Conservation (phyloP, 2,113 vertebrate genomes). For the Tylochromis polylepis region DNA sequence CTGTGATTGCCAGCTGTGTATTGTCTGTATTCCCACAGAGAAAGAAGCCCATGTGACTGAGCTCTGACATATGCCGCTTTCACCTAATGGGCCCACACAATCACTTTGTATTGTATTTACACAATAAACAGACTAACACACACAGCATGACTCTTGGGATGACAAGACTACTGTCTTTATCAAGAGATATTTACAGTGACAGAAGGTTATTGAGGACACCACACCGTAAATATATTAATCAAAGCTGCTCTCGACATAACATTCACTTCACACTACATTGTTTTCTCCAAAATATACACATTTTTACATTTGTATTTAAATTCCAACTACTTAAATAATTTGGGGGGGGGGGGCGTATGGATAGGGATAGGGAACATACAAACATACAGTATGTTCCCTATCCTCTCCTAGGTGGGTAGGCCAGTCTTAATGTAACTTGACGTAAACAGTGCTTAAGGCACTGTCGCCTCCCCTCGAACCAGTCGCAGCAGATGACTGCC, state of each 20-base stretch:
- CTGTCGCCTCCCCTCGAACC: background rate
- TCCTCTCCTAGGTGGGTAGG: background rate
- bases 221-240: background rate
- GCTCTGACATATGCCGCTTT: slow-evolving; percentile 62
- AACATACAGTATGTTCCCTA: background rate
- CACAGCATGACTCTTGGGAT: background rate
- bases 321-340: background rate
- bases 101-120: background rate
- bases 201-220: background rate
- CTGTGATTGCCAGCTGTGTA: slow-evolving; percentile 38
- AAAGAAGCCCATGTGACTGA: slow-evolving; percentile 60
- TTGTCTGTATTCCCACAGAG: slow-evolving; percentile 49
- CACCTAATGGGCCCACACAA: background rate
- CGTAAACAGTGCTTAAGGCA: too few relatives aligned
- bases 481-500: background rate
- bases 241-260: background rate
- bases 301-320: background rate
- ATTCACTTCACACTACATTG: accelerated
- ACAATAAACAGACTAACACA: slow-evolving; percentile 1
- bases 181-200: background rate
- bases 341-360: accelerated
- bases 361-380: too few relatives aligned
- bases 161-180: background rate
- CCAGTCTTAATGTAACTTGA: background rate
- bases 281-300: background rate